Conservation (phyloP, 2,113 vertebrate species). For the Aix galericulata region DNA sequence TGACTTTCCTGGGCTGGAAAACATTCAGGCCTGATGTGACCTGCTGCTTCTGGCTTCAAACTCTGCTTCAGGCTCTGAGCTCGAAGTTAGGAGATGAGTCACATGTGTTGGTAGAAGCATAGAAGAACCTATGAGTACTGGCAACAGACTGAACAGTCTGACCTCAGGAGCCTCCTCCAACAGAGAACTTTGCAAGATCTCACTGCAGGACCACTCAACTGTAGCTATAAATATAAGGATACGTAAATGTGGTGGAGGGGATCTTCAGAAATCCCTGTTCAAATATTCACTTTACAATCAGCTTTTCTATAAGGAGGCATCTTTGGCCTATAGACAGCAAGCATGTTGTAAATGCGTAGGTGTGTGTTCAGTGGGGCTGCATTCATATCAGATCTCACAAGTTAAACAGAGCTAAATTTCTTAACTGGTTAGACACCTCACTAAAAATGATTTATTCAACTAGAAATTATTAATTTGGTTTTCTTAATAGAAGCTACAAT, state of each 20-base stretch:
- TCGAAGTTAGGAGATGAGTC: background rate
- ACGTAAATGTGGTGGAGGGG: background rate
- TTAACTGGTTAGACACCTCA: background rate
- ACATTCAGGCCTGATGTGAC: conserved; percentile 34
- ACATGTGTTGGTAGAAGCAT: background rate
- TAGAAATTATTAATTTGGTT: background rate
- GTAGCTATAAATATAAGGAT: background rate
- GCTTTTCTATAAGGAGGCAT: background rate
- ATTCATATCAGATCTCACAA: background rate
- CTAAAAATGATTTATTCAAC: background rate
- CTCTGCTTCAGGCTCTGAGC: background rate
- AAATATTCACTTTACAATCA: background rate
- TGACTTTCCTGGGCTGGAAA: conserved; percentile 20
- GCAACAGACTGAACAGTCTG: background rate
- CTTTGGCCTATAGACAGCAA: background rate
- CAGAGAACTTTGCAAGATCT: background rate
- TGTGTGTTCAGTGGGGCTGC: background rate
- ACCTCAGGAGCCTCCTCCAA: background rate
- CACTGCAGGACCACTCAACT: background rate
- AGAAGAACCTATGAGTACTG: background rate
- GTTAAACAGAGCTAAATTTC: background rate
- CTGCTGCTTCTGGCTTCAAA: conserved; percentile 2
- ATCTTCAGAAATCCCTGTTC: background rate
- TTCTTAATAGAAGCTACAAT: background rate
- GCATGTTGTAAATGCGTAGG: too few relatives aligned